Percentiles rank a stretch among this genome's conserved stretches.
These are phyloP conservation scores for Condylura cristata DNA, from an alignment of 2,113 vertebrate species.

Conservation along the genomic window DNA sequence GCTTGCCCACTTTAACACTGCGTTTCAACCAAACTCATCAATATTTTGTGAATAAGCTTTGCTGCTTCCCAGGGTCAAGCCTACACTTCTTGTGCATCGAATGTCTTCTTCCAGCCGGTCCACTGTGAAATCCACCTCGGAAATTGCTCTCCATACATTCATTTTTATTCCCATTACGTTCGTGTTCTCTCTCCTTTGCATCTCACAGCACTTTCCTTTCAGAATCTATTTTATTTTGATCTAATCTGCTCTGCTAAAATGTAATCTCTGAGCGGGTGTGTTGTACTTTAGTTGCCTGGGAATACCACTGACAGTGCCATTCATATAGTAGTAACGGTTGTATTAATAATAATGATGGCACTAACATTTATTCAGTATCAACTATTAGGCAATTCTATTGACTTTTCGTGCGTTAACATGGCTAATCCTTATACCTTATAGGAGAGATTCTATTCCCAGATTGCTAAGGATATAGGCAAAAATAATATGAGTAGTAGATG, in stretches of 20 bases:
- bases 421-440: neutral
- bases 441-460: neutral
- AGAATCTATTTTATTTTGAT: neutral
- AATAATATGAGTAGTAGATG: neutral
- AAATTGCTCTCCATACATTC: neutral
- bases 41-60: neutral
- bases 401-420: neutral
- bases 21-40: neutral
- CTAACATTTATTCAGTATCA: neutral
- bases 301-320: neutral
- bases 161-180: neutral
- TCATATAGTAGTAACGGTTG: neutral
- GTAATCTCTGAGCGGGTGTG: neutral
- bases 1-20: neutral
- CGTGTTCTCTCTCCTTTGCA: neutral
- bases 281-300: neutral
- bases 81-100: neutral
- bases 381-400: neutral
- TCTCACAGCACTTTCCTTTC: neutral
- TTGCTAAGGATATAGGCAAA: neutral
- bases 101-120: no score
- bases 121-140: neutral
- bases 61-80: neutral
- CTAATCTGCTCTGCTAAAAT: neutral
- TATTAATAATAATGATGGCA: neutral